These are phyloP conservation scores for Andrena camellia DNA, from an alignment of 2,888 invertebrate genomes.

Conservation along the genomic window DNA sequence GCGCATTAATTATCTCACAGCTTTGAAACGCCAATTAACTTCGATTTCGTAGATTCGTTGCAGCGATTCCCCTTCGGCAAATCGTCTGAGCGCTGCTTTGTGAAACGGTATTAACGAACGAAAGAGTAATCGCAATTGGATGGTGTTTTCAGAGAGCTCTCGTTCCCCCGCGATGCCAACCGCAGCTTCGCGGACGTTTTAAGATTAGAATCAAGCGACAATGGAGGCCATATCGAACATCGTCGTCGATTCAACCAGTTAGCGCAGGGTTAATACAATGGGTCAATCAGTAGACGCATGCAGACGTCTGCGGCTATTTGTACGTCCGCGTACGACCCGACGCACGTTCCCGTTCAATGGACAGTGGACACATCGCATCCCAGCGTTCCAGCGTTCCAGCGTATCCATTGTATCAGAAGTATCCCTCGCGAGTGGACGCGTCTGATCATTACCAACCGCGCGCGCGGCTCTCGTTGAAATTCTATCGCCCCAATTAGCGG, in stretches of 20 bases:
- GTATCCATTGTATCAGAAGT: constrained; percentile 65
- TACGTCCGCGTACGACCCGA: constrained; percentile 5
- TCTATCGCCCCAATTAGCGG: constrained; percentile 61
- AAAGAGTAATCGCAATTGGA: neutral
- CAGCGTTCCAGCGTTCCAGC: constrained; percentile 34
- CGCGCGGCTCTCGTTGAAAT: constrained; percentile 47
- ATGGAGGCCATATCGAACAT: constrained; percentile 50
- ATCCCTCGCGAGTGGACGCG: constrained; percentile 40
- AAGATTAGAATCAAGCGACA: neutral
- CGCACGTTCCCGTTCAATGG: constrained; percentile 35
- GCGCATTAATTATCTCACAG: constrained; percentile 37
- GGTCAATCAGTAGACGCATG: constrained; percentile 58
- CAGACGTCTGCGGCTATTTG: constrained; percentile 27
- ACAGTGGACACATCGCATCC: constrained; percentile 14
- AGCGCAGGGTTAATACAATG: constrained; percentile 61
- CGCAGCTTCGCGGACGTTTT: neutral
- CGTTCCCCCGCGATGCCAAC: neutral
- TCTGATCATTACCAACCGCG: constrained; percentile 46
- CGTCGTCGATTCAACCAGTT: constrained; percentile 57
- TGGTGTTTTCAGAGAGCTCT: neutral
- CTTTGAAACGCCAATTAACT: constrained; percentile 29
- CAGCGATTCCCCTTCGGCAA: neutral
- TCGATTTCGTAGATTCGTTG: constrained; percentile 25
- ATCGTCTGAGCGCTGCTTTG: neutral
- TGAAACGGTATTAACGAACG: neutral